phyloP scores from a whole-genome alignment of 2,888 invertebrate genomes.

The Caenorhabditis auriculariae region DNA sequence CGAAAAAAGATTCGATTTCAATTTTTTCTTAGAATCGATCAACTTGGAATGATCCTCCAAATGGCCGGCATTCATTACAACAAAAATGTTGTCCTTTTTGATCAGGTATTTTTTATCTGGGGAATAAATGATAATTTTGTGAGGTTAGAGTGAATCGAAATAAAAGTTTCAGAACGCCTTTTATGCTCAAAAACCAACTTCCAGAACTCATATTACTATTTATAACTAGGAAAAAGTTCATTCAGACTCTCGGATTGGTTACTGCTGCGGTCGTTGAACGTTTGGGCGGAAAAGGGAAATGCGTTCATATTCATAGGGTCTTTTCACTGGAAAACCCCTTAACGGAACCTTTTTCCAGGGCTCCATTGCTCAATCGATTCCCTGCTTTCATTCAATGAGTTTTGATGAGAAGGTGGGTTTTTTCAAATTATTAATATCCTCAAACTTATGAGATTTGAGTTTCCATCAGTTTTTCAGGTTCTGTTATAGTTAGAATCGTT shows the following conservation, averaged over 20 bases:
- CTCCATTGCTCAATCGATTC: conserved; percentile 38
- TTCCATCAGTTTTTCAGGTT: too few species aligned
- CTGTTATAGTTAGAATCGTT: too few species aligned
- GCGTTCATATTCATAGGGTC: conserved; percentile 62
- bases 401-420: conserved; percentile 24
- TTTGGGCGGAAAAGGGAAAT: conserved; percentile 72
- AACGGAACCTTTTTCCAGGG: conserved; percentile 46
- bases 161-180: neutral
- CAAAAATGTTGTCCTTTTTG: conserved; percentile 47
- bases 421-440: too few species aligned
- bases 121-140: too few species aligned
- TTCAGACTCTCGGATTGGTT: conserved; percentile 27
- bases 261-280: conserved; percentile 72
- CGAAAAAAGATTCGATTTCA: conserved; percentile 67
- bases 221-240: too few species aligned
- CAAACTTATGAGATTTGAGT: too few species aligned
- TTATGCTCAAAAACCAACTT: too few species aligned
- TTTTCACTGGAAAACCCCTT: neutral
- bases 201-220: neutral
- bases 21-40: conserved; percentile 79
- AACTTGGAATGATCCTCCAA: conserved; percentile 83
- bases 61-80: conserved; percentile 78
- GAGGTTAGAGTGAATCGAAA: neutral
- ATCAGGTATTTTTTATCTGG: conserved; percentile 21
- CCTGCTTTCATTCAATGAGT: conserved; percentile 46